A percentile compares a stretch with the other conserved stretches of the same genome.
Evolutionary conservation across 2,113 vertebrate species (phyloP).

Genomic region (Clinocottus analis): DNA sequence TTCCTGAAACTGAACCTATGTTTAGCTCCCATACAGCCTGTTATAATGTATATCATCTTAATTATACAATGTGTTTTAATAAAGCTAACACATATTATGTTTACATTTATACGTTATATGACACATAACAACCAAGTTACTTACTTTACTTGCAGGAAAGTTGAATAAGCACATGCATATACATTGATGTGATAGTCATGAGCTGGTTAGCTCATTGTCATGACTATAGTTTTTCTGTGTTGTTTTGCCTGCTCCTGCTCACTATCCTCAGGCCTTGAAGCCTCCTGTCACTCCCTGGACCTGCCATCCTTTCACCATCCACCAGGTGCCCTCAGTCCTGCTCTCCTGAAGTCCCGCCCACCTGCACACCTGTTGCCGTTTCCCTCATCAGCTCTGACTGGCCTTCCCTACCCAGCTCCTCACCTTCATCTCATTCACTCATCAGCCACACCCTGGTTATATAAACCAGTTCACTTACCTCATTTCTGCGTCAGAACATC

Average conservation of each 20-base stretch:
- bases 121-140: neutral
- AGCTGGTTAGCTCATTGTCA: neutral
- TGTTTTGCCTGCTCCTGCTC: neutral
- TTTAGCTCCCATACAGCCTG: neutral
- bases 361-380: neutral
- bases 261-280: neutral
- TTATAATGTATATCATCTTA: neutral
- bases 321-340: neutral
- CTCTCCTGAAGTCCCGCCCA: neutral
- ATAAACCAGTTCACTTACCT: neutral
- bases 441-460: neutral
- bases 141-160: neutral
- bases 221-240: neutral
- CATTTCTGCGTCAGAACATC: neutral
- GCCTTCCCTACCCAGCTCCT: neutral
- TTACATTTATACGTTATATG: too few relatives aligned
- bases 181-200: neutral
- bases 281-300: neutral
- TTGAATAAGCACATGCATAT: constrained; percentile 5
- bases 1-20: neutral
- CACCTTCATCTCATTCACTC: neutral
- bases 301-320: neutral
- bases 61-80: neutral
- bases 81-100: neutral
- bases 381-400: neutral